Conservation (phyloP, 2,797 vertebrate genomes). For the Brotula barbata region DNA sequence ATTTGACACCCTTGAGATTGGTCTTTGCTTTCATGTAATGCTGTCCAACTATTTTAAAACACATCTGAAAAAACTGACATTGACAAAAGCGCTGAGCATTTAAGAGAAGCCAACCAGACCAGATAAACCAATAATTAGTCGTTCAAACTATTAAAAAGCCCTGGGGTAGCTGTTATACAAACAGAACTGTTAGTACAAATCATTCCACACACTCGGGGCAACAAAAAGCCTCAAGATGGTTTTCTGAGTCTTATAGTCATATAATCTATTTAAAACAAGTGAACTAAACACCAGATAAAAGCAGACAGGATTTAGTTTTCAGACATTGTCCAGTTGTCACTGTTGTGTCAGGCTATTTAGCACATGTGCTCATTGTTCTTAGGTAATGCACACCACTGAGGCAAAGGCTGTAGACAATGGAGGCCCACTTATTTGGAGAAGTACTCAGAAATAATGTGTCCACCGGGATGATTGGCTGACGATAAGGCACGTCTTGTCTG, state of each 20-base stretch:
- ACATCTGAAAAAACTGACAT: too few species aligned
- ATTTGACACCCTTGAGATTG: too few species aligned
- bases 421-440: conserved; percentile 19
- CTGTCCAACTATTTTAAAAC: too few species aligned
- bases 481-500: conserved; percentile 24
- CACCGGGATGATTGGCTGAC: background rate
- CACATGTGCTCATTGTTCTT: conserved; percentile 9
- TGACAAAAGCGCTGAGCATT: too few species aligned
- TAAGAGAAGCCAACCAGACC: background rate
- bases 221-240: background rate
- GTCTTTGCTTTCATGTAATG: too few species aligned
- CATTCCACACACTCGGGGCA: background rate
- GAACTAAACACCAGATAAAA: background rate
- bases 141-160: background rate
- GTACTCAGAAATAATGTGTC: conserved; percentile 4
- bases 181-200: background rate
- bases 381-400: conserved; percentile 17
- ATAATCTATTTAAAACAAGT: too few species aligned
- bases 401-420: conserved; percentile 6
- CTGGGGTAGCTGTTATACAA: background rate
- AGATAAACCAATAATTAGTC: background rate
- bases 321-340: background rate
- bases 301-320: background rate
- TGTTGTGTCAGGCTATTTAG: background rate
- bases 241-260: background rate